Conservation (phyloP, 2,113 vertebrate genomes). For the Capreolus pygargus region DNA sequence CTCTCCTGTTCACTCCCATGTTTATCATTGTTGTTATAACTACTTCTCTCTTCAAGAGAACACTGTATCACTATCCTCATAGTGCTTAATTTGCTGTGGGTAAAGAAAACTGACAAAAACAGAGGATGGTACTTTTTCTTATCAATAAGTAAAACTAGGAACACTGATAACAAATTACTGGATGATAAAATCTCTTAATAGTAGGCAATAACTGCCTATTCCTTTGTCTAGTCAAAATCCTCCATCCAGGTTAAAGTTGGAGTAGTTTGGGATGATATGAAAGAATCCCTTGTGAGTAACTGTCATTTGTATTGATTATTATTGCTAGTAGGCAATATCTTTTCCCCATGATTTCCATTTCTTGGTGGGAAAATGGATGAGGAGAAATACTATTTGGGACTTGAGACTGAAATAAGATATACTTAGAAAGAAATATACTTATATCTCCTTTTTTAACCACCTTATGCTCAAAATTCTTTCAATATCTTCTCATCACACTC, state of each 20-base stretch:
- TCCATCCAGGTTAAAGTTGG: not conserved
- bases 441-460: not conserved
- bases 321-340: not conserved
- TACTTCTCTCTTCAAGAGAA: not conserved
- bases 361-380: not conserved
- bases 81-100: not conserved
- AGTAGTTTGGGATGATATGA: not conserved
- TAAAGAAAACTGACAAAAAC: not conserved
- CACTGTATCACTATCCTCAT: not conserved
- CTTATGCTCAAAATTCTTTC: not conserved
- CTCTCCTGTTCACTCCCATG: not conserved
- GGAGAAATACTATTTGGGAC: not conserved
- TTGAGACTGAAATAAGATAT: not conserved
- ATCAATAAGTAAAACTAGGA: not conserved
- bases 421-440: not conserved
- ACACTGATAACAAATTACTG: not conserved
- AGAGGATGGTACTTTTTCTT: not conserved
- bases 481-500: not conserved
- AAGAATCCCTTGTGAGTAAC: not conserved
- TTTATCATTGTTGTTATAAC: not conserved
- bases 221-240: not conserved
- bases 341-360: not conserved
- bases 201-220: not conserved
- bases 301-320: not conserved
- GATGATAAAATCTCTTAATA: not conserved